Conservation (phyloP, 1,140 invertebrate genomes). For the Tetragonula clypearis region DNA sequence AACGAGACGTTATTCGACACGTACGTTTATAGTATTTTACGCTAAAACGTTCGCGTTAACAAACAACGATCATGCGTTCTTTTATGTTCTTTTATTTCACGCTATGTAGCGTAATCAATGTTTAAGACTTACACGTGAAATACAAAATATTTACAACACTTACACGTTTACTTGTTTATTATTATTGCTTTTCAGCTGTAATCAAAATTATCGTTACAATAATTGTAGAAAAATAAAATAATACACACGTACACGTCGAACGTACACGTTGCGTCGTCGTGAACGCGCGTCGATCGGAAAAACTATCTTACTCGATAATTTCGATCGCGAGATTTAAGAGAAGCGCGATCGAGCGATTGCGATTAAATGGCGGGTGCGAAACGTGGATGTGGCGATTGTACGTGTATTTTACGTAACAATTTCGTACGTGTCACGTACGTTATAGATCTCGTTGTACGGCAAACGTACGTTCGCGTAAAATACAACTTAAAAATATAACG, state of each 20-base stretch:
- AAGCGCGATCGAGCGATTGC: no score
- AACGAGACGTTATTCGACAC: not conserved
- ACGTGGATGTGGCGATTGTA: not conserved
- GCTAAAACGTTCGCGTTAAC: not conserved
- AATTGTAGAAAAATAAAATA: not conserved
- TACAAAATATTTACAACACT: conserved; percentile 65
- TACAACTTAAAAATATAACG: no score
- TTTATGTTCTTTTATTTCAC: not conserved
- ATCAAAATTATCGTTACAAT: conserved; percentile 49
- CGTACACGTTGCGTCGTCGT: not conserved
- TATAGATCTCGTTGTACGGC: not conserved
- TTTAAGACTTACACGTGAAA: not conserved
- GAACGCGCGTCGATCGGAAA: no score
- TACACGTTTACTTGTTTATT: conserved; percentile 16
- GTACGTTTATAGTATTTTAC: not conserved
- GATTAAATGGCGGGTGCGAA: not conserved
- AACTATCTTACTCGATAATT: no score
- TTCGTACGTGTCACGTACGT: not conserved
- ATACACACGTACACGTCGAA: not conserved
- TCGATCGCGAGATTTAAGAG: no score
- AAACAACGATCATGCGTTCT: not conserved
- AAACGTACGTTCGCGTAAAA: not conserved
- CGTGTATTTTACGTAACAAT: not conserved
- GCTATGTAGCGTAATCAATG: not conserved
- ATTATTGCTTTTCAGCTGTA: conserved; percentile 72